Percentiles rank a stretch among this genome's conserved stretches.
Evolutionary conservation across 2,113 vertebrate genomes (phyloP).

Genomic region (Cyanoderma ruficeps): DNA sequence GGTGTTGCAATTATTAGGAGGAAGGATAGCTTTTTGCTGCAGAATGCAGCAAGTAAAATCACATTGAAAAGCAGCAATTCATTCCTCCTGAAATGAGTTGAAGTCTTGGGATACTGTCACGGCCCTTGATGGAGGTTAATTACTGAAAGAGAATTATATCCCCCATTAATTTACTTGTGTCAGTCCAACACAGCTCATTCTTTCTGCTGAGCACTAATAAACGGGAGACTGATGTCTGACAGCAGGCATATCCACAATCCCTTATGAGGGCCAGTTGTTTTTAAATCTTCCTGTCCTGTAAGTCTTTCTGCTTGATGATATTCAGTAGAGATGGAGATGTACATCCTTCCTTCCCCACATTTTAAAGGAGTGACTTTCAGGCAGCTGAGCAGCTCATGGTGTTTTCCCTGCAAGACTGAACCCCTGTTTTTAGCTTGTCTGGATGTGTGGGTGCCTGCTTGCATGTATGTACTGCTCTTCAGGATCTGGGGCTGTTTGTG

Average conservation of each 20-base stretch:
- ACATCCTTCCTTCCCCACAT: background rate
- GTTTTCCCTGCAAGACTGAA: background rate
- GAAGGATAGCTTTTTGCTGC: background rate
- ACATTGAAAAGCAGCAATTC: background rate
- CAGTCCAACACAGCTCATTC: background rate
- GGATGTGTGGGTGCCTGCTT: background rate
- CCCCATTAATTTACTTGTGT: background rate
- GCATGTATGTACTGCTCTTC: background rate
- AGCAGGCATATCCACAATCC: background rate
- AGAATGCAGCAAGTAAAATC: background rate
- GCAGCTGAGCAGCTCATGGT: background rate
- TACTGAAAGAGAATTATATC: background rate
- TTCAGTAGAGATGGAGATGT: background rate
- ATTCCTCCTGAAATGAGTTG: background rate
- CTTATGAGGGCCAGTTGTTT: background rate
- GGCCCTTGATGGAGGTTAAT: background rate
- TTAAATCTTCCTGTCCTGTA: background rate
- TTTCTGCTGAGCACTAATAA: background rate
- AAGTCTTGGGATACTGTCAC: background rate
- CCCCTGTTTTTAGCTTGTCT: background rate
- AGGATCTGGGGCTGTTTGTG: background rate
- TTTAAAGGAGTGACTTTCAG: background rate
- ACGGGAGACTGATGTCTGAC: background rate
- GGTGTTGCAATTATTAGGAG: background rate
- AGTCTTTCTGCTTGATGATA: background rate